Base-by-base conservation (phyloP, 2,797 vertebrate species). In the Enteromius radiatus region DNA sequence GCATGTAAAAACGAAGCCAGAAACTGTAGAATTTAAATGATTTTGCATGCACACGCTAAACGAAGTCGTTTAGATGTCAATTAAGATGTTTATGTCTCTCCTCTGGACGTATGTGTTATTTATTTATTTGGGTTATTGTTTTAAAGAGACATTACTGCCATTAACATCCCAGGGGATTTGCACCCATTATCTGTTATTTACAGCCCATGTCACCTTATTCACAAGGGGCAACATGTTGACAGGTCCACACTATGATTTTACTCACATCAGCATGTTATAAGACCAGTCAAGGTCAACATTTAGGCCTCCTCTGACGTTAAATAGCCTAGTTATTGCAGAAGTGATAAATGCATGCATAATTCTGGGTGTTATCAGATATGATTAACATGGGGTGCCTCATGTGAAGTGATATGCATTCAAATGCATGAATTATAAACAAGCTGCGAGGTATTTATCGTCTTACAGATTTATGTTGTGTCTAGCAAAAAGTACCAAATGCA, bases 51-150 rank as follows among this genome's bases (percentile, higher is more conserved):
- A 28, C 31, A 52, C 61, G 36, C 23, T 49, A 33, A 41, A 74
- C 8, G 4, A 49, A 80, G 47, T 63, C 41, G 45, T 28, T 3
- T 26, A 36, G 33, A 45, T 61, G 19, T 45, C 49, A 81, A 80
- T 78, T 43, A 63, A 74, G 14, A 45, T 61, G 59, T 80, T 33
- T 74, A 45, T 54, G 45, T 17, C 33, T 75, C 12, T 38, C 12
- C 28, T 33, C 28, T 69, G 28, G 65, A 71, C 21, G 56, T 73
- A 56, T 59, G 8, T 82, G 61, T 76, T 69, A 45, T 76, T 76
- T 81, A 19, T 78, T 86, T 78, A 49, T 83, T 85, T 86, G 79
- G 85, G 83, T 87, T 85, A 82, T 85, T 85, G 84, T 87, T 88
- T 86, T 83, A 83, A 84, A 86, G 83, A 80, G 78, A 80, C 69